phyloP scores from a whole-genome alignment of 2,113 vertebrate species.

The Platysternon megacephalum region DNA sequence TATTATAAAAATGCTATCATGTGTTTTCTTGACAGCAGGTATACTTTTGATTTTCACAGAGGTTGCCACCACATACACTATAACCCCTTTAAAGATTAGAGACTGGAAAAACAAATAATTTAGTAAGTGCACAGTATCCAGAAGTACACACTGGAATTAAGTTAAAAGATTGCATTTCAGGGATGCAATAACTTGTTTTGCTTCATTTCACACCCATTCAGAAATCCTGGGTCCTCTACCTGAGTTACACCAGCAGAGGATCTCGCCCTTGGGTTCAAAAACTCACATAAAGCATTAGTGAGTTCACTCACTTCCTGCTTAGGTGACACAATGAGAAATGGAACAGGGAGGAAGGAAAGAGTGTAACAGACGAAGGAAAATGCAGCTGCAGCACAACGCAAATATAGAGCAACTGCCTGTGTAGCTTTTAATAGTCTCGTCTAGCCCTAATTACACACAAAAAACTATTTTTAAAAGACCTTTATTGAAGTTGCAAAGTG shows the following conservation, averaged over 20 bases:
- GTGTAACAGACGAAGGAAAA: background rate
- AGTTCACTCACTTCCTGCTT: background rate
- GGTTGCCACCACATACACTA: constrained; percentile 7
- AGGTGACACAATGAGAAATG: background rate
- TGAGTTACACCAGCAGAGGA: background rate
- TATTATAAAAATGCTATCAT: constrained; percentile 50
- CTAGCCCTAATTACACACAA: background rate
- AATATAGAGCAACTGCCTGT: background rate
- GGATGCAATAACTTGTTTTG: constrained; percentile 36
- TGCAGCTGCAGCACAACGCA: background rate
- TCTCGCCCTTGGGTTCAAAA: background rate
- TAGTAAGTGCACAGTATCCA: background rate
- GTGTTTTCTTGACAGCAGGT: constrained; percentile 49
- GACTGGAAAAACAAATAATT: constrained; percentile 62
- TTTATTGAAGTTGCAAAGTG: background rate
- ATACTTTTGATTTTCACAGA: constrained; percentile 15
- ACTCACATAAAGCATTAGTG: background rate
- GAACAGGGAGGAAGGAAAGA: fast-evolving
- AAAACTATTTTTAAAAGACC: background rate
- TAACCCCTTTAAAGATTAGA: constrained; percentile 39
- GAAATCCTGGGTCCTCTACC: background rate
- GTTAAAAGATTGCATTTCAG: constrained; percentile 17
- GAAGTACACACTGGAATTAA: background rate
- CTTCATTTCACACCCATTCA: constrained; percentile 25
- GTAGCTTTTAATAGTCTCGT: background rate